Percentiles rank a stretch among this genome's conserved stretches.
Conservation (phyloP, 35 echinoderm and acorn worm species). For the Amphiura filiformis region DNA sequence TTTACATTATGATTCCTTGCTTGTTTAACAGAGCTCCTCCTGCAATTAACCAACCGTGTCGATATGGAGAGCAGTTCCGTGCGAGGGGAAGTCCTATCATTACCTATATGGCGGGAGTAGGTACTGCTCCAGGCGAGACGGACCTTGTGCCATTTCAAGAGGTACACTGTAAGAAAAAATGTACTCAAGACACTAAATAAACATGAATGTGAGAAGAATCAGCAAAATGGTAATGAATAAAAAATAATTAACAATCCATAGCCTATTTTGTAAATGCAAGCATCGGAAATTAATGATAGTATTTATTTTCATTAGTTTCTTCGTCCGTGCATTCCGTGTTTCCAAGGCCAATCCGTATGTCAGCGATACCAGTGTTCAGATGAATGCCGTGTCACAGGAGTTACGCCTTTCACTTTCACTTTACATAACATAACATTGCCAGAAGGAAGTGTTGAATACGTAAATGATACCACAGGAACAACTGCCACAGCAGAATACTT, state of each 20-base stretch:
- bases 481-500: not conserved
- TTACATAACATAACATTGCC: slow-evolving; percentile 13
- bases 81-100: not conserved
- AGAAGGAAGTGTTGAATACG: not conserved
- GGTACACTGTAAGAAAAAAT: not conserved
- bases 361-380: slow-evolving; percentile 18
- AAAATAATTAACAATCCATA: no score
- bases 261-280: no score
- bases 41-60: not conserved
- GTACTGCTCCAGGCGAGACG: not conserved
- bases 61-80: slow-evolving; percentile 27
- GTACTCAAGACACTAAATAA: no score
- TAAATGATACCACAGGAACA: not conserved
- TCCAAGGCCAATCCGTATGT: not conserved
- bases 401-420: slow-evolving; percentile 8
- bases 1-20: no score
- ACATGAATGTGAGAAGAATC: no score
- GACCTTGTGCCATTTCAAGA: slow-evolving; percentile 18
- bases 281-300: no score
- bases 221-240: no score
- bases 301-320: slow-evolving; percentile 21
- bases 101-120: slow-evolving; percentile 24
- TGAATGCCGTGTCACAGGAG: not conserved
- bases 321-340: slow-evolving; percentile 32
- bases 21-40: slow-evolving; percentile 16